Evolutionary conservation across 2,888 invertebrate genomes (phyloP).

Genomic region (Cosmorhoe ocellata): DNA sequence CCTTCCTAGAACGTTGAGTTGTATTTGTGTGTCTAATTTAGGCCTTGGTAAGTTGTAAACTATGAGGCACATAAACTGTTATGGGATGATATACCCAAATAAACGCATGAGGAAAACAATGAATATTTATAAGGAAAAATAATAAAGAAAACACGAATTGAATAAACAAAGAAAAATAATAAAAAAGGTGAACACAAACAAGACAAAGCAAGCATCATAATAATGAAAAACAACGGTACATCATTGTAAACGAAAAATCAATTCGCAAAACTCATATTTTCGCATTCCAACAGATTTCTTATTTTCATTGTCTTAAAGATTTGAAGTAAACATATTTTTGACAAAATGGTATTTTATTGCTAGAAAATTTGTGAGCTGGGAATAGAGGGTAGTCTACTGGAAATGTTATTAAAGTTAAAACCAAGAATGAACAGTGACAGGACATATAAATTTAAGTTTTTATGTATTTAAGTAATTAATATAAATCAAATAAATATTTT

Average conservation of each 20-base stretch:
- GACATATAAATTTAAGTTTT: no score
- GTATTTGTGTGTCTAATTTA: constrained; percentile 4
- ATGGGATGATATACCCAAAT: constrained; percentile 4
- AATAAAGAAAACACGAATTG: neutral
- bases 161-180: neutral
- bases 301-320: constrained; percentile 12
- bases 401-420: no score
- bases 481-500: no score
- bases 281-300: constrained; percentile 2
- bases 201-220: neutral
- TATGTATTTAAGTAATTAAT: no score
- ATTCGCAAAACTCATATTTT: constrained; percentile 2
- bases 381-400: no score
- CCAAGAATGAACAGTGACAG: no score
- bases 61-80: constrained; percentile 9
- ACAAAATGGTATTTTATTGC: constrained; percentile 6
- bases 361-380: no score
- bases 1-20: constrained; percentile 1
- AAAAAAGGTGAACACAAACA: neutral
- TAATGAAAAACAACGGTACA: constrained; percentile 1
- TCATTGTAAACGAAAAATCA: neutral
- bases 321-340: constrained; percentile 13
- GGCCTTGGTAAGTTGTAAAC: neutral
- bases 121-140: neutral
- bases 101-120: constrained; percentile 1